phyloP scores from a whole-genome alignment of 2,113 vertebrate species.

The Tiliqua scincoides region DNA sequence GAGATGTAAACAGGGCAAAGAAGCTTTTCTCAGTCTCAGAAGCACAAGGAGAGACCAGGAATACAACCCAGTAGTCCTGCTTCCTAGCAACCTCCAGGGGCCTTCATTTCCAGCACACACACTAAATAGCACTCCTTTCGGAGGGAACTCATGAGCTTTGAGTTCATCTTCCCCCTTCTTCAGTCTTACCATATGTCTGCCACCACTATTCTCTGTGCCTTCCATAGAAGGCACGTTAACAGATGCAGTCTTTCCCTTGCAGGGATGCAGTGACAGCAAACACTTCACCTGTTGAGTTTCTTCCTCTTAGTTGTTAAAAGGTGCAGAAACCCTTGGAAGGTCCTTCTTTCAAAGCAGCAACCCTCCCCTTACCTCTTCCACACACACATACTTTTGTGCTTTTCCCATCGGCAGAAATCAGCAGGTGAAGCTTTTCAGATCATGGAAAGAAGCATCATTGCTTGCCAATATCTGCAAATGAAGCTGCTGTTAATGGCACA shows the following conservation, averaged over 20 bases:
- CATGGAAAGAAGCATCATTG: neutral
- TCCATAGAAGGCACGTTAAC: too few relatives aligned
- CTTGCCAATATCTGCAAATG: neutral
- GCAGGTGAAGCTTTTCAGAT: neutral
- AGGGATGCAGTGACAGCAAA: neutral
- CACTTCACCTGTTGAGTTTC: neutral
- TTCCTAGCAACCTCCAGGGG: neutral
- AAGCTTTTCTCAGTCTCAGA: slow-evolving; percentile 3
- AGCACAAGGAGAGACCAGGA: neutral
- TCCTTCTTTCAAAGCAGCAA: neutral
- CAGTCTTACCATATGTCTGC: neutral
- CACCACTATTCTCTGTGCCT: neutral
- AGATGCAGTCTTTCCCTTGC: neutral
- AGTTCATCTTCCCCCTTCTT: neutral
- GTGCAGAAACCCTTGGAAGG: neutral
- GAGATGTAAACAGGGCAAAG: slow-evolving; percentile 29
- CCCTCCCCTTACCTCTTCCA: neutral
- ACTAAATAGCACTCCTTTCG: neutral
- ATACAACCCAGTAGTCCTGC: neutral
- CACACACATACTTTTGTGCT: neutral
- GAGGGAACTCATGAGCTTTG: neutral
- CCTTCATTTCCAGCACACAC: neutral
- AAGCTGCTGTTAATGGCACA: neutral
- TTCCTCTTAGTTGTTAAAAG: neutral
- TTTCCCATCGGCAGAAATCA: neutral